Evolutionary conservation across 2,113 vertebrate species (phyloP), one percentile per base, ranked within the genome.

Genomic region (Ascaphus truei): DNA sequence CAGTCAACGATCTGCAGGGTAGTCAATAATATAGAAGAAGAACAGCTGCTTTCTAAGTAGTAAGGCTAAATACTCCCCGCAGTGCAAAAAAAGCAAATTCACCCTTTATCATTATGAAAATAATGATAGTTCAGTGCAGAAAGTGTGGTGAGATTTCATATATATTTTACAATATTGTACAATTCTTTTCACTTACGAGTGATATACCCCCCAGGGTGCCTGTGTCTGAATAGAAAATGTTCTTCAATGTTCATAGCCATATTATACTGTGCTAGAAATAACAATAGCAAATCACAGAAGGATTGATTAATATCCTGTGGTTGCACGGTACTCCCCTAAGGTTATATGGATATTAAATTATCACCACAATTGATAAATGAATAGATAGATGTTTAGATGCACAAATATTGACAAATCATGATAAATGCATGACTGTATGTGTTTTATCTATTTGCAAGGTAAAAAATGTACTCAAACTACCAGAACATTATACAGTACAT

Each of bases 1-100:
- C 64, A 79, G 72, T 66, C 64, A 71, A 5, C 37, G 16, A 57
- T 51, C 34, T 34, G 60, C 30, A 39, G 51, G 34, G 66, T 62
- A 66, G 39, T 74, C 77, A 56, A 72, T 75, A 78, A 23, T 68
- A 34, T 18, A 56, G 62, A 71, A 45, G 77, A 65, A 50, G 18
- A 79, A 66, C 75, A 77, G 64, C 75, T 77, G 64, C 61, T 75
- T 62, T 34, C 45, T 71, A 23, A 58, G 72, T 69, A 78, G 39
- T 62, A 23, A 75, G 30, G 30, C 33, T 79, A 77, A 82, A 76
- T 41, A 61, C 45, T 57, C 5, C 50, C 60, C 59, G 53, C 51
- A 20, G 29, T 57, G 52, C 72, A 36, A 69, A 25, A 77, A 68
- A 72, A 79, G 31, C 31, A 48, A 12, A 33, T 73, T 10, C 31